phyloP scores from a whole-genome alignment of 92 coral and sea anemone genomes.

The Parazoanthus swiftii region DNA sequence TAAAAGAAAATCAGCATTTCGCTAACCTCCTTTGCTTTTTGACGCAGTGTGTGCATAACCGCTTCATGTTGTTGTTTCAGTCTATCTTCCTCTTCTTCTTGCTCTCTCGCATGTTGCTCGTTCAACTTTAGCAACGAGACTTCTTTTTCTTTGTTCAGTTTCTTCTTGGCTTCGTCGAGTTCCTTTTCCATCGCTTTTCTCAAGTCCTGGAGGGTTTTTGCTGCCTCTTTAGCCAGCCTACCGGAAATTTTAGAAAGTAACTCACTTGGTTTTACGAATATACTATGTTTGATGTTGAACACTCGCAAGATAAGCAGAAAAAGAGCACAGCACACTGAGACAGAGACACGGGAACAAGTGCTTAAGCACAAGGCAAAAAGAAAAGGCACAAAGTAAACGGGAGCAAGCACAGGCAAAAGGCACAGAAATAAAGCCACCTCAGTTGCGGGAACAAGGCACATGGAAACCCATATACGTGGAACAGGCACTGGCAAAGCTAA shows the following conservation, averaged over 20 bases:
- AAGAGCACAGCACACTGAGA: too few species aligned
- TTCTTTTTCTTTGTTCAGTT: constrained; percentile 76
- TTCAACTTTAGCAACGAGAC: constrained; percentile 63
- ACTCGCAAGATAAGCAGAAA: too few species aligned
- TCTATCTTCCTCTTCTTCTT: constrained; percentile 82
- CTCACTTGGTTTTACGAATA: too few species aligned
- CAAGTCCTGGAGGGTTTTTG: constrained; percentile 72
- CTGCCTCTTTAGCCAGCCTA: constrained; percentile 77
- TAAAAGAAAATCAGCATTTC: neutral
- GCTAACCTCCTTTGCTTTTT: constrained; percentile 68
- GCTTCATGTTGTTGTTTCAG: constrained; percentile 73
- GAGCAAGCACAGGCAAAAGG: too few species aligned
- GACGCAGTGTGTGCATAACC: constrained; percentile 86
- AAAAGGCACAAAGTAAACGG: too few species aligned
- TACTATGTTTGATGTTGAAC: neutral
- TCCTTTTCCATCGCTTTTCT: constrained; percentile 85
- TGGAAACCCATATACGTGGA: too few species aligned
- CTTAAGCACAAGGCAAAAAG: too few species aligned
- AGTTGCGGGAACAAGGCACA: too few species aligned
- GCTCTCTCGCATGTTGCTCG: constrained; percentile 64
- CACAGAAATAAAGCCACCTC: too few species aligned
- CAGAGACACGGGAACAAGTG: too few species aligned
- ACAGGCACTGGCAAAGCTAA: too few species aligned
- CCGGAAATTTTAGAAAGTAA: neutral
- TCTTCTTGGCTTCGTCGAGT: constrained; percentile 72